These are phyloP conservation scores for Indicator indicator DNA, from an alignment of 2,113 vertebrate genomes.

Conservation along the genomic window DNA sequence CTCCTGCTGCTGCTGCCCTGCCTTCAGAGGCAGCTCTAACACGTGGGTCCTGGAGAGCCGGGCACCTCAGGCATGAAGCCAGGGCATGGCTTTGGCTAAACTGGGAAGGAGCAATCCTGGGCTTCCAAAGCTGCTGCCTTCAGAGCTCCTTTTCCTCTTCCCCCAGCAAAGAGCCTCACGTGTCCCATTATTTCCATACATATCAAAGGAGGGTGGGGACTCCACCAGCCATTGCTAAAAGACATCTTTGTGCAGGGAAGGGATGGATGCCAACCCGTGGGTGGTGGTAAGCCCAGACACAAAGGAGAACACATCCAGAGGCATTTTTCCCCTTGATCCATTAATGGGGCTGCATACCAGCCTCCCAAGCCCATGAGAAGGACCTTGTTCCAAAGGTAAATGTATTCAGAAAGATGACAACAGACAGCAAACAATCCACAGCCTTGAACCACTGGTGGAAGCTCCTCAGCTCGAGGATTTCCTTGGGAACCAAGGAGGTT, in stretches of 20 bases:
- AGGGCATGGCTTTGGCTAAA: constrained; percentile 5
- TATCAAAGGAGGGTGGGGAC: constrained; percentile 70
- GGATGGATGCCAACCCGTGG: constrained; percentile 68
- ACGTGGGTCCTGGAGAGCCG: not conserved
- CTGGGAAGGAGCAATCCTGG: not conserved
- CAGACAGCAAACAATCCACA: constrained; percentile 1
- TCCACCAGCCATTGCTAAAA: constrained; percentile 64
- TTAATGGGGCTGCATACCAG: constrained; percentile 66
- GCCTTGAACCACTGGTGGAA: not conserved
- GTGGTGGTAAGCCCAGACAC: constrained; percentile 66
- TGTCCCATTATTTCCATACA: constrained; percentile 70
- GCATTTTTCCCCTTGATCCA: constrained; percentile 69
- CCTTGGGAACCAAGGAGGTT: not conserved
- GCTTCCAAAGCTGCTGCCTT: constrained; percentile 36
- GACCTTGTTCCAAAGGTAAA: constrained; percentile 70
- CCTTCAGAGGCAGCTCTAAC: too few species aligned
- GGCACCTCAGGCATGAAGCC: not conserved
- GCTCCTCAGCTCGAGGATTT: not conserved
- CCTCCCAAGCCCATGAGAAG: constrained; percentile 34
- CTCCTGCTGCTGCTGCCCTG: too few species aligned
- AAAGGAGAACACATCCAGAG: constrained; percentile 68
- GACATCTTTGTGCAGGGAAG: constrained; percentile 68
- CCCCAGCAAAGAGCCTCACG: constrained; percentile 49
- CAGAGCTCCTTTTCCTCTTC: not conserved
- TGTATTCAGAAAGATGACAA: constrained; percentile 60